Conservation (phyloP, 2,797 vertebrate genomes). For the Schizothorax lantsangensis region DNA sequence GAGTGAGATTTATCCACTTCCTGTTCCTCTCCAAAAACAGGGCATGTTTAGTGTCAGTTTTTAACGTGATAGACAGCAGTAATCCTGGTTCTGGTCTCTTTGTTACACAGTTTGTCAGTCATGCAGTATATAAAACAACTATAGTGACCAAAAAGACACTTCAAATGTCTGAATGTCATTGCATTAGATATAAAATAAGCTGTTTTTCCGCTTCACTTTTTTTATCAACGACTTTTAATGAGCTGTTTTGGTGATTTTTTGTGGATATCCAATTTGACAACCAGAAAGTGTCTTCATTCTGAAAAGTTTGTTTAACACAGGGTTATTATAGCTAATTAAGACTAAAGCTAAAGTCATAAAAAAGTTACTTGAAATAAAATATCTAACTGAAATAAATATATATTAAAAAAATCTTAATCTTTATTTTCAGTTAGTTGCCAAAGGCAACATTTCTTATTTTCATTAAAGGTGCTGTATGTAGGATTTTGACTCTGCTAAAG, state of each 20-base stretch:
- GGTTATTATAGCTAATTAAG: too few species aligned
- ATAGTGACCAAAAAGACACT: neutral
- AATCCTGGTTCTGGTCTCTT: conserved; percentile 41
- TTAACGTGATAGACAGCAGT: conserved; percentile 30
- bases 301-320: too few species aligned
- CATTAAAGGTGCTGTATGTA: too few species aligned
- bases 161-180: neutral
- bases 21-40: conserved; percentile 25
- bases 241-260: neutral
- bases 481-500: too few species aligned
- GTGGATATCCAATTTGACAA: too few species aligned
- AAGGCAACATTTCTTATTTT: too few species aligned
- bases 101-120: neutral
- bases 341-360: too few species aligned
- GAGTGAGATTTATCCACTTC: conserved; percentile 60
- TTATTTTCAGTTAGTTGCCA: too few species aligned
- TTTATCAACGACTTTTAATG: neutral
- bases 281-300: too few species aligned
- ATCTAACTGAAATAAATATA: too few species aligned
- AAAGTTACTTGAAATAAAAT: too few species aligned
- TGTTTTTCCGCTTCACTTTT: neutral
- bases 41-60: conserved; percentile 10
- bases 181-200: neutral
- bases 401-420: too few species aligned
- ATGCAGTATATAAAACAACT: neutral